Conservation (phyloP, 2,888 invertebrate genomes). For the Mesoligia furuncula region DNA sequence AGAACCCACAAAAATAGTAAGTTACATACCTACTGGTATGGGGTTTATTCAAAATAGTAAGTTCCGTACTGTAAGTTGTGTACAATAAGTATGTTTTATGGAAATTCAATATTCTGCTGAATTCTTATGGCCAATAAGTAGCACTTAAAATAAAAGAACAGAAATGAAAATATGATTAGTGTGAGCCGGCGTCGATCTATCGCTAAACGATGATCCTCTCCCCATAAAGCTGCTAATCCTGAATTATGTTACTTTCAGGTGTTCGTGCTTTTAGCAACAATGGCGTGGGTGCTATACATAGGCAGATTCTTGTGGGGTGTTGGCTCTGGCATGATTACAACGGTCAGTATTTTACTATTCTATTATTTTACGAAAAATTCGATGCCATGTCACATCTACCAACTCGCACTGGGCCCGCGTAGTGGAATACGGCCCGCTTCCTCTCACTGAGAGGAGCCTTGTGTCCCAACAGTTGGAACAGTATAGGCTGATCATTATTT, state of each 20-base stretch:
- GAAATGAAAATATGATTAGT: not conserved
- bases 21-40: too few species aligned
- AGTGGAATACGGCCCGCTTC: too few species aligned
- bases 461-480: too few species aligned
- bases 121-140: not conserved
- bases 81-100: not conserved
- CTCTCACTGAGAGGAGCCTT: too few species aligned
- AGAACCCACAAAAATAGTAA: too few species aligned
- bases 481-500: too few species aligned
- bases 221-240: not conserved
- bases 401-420: too few species aligned
- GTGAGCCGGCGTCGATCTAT: not conserved
- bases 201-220: not conserved
- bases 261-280: slow-evolving; percentile 79
- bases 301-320: slow-evolving; percentile 87
- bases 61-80: too few species aligned
- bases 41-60: too few species aligned
- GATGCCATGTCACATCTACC: too few species aligned
- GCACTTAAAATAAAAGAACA: not conserved
- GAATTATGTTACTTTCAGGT: slow-evolving; percentile 70
- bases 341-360: slow-evolving; percentile 72
- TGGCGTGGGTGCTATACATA: slow-evolving; percentile 83
- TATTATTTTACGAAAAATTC: too few species aligned
- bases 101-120: too few species aligned
- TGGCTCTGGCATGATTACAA: slow-evolving; percentile 85